These are phyloP conservation scores for Aporophyla lueneburgensis DNA, from an alignment of 2,888 invertebrate species.

Conservation along the genomic window DNA sequence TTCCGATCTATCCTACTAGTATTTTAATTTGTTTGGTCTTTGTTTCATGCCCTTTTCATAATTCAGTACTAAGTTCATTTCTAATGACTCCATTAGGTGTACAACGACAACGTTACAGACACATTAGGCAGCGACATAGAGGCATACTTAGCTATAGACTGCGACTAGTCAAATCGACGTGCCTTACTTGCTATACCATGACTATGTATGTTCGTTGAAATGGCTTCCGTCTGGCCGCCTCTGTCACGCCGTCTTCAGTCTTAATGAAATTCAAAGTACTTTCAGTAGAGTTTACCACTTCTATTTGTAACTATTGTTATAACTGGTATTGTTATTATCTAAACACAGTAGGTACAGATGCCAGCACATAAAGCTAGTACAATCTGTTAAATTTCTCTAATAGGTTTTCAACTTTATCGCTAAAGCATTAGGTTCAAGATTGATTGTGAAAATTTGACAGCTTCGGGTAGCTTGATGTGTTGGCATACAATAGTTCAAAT, in stretches of 20 bases:
- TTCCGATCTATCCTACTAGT: not conserved
- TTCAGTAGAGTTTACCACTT: not conserved
- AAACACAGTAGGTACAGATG: not conserved
- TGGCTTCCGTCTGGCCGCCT: conserved; percentile 57
- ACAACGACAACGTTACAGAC: not conserved
- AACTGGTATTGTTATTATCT: not conserved
- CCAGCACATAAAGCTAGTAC: too few species aligned
- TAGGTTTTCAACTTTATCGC: too few species aligned
- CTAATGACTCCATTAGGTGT: not conserved
- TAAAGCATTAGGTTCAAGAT: too few species aligned
- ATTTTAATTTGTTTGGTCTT: not conserved
- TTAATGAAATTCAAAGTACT: conserved; percentile 46
- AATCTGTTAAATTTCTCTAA: too few species aligned
- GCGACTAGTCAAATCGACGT: conserved; percentile 42
- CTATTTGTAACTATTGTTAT: not conserved
- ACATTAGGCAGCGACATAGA: conserved; percentile 17
- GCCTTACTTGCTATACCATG: conserved; percentile 11
- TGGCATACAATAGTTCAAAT: not conserved
- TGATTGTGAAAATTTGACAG: too few species aligned
- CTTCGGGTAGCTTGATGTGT: too few species aligned
- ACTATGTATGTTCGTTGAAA: conserved; percentile 27
- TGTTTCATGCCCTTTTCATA: not conserved
- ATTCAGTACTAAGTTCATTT: not conserved
- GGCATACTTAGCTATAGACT: conserved; percentile 9
- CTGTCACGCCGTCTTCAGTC: conserved; percentile 28